These are phyloP conservation scores for Vidua macroura DNA, from an alignment of 2,113 vertebrate genomes.

Conservation along the genomic window DNA sequence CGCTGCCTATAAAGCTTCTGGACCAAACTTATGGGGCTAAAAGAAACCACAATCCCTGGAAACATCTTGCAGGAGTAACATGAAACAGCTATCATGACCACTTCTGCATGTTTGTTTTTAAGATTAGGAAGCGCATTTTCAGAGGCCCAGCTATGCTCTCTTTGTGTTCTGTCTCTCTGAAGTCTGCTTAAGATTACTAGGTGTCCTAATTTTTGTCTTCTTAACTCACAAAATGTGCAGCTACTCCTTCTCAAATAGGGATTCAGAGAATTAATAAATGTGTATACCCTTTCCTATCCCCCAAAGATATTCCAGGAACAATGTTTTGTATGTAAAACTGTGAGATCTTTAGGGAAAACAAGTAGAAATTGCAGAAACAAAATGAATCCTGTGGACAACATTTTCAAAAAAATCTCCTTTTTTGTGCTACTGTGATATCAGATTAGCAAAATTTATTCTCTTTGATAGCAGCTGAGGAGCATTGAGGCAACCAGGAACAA, in stretches of 20 bases:
- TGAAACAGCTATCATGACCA: not conserved
- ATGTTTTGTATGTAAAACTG: not conserved
- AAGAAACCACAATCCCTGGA: not conserved
- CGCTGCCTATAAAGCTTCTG: not conserved
- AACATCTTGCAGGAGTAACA: not conserved
- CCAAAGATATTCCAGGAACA: not conserved
- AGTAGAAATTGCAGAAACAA: not conserved
- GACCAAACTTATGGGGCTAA: not conserved
- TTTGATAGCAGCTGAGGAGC: not conserved
- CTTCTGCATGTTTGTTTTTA: not conserved
- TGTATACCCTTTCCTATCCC: not conserved
- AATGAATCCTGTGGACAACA: not conserved
- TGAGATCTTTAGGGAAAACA: not conserved
- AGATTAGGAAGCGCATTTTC: not conserved
- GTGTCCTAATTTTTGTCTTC: not conserved
- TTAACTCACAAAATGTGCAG: not conserved
- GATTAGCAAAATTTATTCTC: not conserved
- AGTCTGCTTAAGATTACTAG: not conserved
- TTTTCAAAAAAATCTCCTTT: not conserved
- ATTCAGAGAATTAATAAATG: not conserved
- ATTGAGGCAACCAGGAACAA: not conserved
- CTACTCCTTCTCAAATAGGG: not conserved
- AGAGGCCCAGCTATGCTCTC: not conserved
- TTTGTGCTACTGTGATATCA: not conserved
- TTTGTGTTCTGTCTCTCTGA: not conserved